phyloP scores from a whole-genome alignment of 2,888 invertebrate genomes.

The Xanthorhoe designata region DNA sequence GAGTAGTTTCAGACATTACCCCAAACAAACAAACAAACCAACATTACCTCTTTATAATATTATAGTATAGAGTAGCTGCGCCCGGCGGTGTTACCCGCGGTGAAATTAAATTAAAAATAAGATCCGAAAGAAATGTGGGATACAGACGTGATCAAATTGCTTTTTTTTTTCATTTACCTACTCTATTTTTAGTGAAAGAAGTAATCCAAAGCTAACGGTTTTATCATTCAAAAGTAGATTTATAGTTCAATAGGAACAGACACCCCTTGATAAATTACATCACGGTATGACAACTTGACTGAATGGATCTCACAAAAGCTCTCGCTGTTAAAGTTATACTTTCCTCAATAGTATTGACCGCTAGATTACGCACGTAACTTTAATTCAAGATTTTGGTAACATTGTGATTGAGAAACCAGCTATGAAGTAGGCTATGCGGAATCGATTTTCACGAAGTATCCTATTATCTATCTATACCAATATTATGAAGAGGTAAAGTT shows the following conservation, averaged over 20 bases:
- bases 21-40: no score
- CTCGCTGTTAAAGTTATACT: neutral
- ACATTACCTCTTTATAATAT: no score
- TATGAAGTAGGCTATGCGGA: neutral
- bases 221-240: slow-evolving; percentile 4
- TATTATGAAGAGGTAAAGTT: no score
- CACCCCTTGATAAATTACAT: slow-evolving; percentile 27
- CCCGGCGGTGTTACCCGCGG: no score
- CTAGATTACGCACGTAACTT: neutral
- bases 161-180: no score
- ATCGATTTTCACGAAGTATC: neutral
- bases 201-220: neutral
- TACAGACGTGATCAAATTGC: no score
- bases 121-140: no score
- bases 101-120: no score
- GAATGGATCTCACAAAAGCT: slow-evolving; percentile 23
- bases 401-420: neutral
- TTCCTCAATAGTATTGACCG: neutral
- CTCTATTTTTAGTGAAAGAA: no score
- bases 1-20: no score
- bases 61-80: no score
- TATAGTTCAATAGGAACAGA: slow-evolving; percentile 5
- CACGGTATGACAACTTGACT: slow-evolving; percentile 29
- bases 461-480: no score
- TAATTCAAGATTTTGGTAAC: neutral